Evolutionary conservation across 2,888 invertebrate species (phyloP).

Genomic region (Spialia ferax): DNA sequence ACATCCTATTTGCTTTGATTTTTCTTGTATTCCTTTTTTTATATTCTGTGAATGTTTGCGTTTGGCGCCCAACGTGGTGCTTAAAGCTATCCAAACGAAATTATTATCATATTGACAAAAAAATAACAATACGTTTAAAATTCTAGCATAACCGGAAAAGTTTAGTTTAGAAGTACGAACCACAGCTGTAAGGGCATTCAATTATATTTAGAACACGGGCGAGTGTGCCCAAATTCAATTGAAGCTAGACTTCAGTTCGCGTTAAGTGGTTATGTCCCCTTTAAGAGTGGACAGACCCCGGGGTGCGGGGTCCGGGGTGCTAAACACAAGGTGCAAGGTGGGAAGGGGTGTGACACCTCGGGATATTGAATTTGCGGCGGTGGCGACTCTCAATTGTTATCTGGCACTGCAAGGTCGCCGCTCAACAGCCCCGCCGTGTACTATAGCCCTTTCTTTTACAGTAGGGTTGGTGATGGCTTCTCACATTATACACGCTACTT

Average conservation of each 20-base stretch:
- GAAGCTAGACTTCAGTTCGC: constrained; percentile 77
- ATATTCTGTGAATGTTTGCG: constrained; percentile 34
- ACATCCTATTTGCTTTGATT: constrained; percentile 47
- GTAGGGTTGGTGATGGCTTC: constrained; percentile 62
- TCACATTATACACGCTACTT: background rate
- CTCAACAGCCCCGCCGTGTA: constrained; percentile 72
- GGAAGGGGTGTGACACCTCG: constrained; percentile 68
- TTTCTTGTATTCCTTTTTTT: constrained; percentile 54
- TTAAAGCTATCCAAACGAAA: constrained; percentile 9
- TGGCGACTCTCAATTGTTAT: constrained; percentile 82
- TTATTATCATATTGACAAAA: too few species aligned
- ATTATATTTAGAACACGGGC: constrained; percentile 63
- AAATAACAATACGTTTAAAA: too few species aligned
- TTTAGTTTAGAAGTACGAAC: constrained; percentile 16
- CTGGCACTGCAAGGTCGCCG: constrained; percentile 81
- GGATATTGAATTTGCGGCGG: constrained; percentile 84
- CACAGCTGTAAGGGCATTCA: constrained; percentile 45
- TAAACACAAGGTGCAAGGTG: constrained; percentile 68
- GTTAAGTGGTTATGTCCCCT: constrained; percentile 84
- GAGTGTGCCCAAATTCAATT: constrained; percentile 76
- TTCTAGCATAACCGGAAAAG: constrained; percentile 14
- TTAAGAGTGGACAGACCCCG: constrained; percentile 67
- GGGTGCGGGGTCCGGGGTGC: constrained; percentile 73
- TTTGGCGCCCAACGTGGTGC: constrained; percentile 47
- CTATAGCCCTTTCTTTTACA: constrained; percentile 73